Base-by-base conservation (phyloP, 2,888 invertebrate genomes). In the Liodrosophila aerea region DNA sequence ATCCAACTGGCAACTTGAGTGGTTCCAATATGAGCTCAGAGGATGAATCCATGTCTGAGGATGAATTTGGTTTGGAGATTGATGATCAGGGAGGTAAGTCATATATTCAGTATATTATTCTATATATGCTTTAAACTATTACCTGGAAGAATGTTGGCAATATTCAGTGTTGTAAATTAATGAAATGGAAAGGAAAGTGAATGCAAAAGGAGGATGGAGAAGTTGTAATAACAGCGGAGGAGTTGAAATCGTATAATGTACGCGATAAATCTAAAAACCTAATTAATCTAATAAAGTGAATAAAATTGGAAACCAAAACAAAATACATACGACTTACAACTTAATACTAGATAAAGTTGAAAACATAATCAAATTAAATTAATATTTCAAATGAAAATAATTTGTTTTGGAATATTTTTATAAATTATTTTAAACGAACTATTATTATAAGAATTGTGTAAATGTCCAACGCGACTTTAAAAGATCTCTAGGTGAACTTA, bases 51-150 rank as follows among this genome's bases (percentile, higher is more conserved):
- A 62, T 80, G 49, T 84, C 88, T 1, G 87, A 86, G 27, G 88
- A 86, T 64, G 88, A 88, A 63, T 76, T 84, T 39, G 88, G 88
- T 7, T 53, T 88, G 54, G 89, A 89, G 62, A 78, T 87, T 5
- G 85, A 76, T 57, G 89, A 88, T 51, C 81, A 76, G 7, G 76
- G 72, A 34, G 88, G 88, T 89, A 76, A 89, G 89, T 85, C 30
- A 11, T 7, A n/a, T 0, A 1, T n/a, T 16, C 11, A 4, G 12
- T 22, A 3, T 22, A 22, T 7, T 22, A 22, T n/a, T 36, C 33
- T 39, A 45, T 39, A 16, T 2, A 29, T 2, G 7, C 8, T 16
- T 0, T 7, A 16, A 3, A 9, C 13, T 5, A 7, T 33, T 44
- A 30, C n/a, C n/a, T n/a, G n/a, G n/a, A n/a, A n/a, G 11, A 34